Evolutionary conservation across 2,888 invertebrate species (phyloP).

Genomic region (Apoda limacodes): DNA sequence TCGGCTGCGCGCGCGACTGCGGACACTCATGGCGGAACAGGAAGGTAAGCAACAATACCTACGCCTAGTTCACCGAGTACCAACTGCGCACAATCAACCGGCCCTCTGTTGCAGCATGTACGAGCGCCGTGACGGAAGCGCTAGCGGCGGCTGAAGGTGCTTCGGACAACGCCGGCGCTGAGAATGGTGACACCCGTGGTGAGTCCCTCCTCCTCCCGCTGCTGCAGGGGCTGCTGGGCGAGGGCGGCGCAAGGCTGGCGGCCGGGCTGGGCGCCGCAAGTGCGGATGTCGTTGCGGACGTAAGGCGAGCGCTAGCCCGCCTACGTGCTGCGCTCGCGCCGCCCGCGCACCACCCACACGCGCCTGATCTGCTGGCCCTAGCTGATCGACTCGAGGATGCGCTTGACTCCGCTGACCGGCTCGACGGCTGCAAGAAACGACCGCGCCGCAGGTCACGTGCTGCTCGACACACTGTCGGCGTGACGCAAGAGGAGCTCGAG

Average conservation of each 20-base stretch:
- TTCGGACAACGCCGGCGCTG: slow-evolving; percentile 26
- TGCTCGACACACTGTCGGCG: slow-evolving; percentile 84
- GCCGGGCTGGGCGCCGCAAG: slow-evolving; percentile 62
- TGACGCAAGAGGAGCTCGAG: slow-evolving; percentile 83
- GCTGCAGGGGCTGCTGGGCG: slow-evolving; percentile 75
- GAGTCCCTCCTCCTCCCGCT: slow-evolving; percentile 76
- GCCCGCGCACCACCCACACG: slow-evolving; percentile 60
- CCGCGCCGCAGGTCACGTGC: slow-evolving; percentile 72
- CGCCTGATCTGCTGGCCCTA: slow-evolving; percentile 73
- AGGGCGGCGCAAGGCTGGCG: slow-evolving; percentile 46
- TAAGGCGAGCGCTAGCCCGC: slow-evolving; percentile 80
- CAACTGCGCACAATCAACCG: too few species aligned
- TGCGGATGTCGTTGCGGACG: slow-evolving; percentile 78
- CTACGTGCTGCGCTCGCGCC: slow-evolving; percentile 78
- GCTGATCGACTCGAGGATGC: slow-evolving; percentile 78
- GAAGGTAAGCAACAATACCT: slow-evolving; percentile 74
- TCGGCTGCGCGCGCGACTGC: slow-evolving; percentile 82
- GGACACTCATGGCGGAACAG: slow-evolving; percentile 87
- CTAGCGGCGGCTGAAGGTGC: slow-evolving; percentile 28
- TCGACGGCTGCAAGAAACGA: slow-evolving; percentile 48
- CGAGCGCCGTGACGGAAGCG: slow-evolving; percentile 51
- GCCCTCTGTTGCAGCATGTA: slow-evolving; percentile 47
- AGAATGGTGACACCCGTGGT: slow-evolving; percentile 82
- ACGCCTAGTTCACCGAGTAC: too few species aligned
- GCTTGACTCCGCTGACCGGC: slow-evolving; percentile 44